Conservation (phyloP, 2,113 vertebrate genomes). For the Engraulis encrasicolus region DNA sequence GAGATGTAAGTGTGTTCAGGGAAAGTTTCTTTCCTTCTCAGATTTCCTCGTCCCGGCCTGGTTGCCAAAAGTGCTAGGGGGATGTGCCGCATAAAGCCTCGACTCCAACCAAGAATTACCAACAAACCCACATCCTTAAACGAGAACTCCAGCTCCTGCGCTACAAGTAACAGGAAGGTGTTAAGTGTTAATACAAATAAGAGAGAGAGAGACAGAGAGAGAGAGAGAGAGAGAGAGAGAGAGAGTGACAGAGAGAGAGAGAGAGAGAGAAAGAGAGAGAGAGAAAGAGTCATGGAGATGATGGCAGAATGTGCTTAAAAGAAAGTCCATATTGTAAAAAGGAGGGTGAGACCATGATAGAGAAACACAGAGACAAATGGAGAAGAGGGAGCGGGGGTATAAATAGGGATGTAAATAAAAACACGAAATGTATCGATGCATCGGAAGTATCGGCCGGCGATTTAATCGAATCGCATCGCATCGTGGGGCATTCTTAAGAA, state of each 20-base stretch:
- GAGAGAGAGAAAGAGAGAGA: neutral
- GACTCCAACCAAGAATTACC: neutral
- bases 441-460: no score
- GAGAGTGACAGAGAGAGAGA: neutral
- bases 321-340: neutral
- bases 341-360: no score
- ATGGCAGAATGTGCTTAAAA: neutral
- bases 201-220: neutral
- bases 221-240: neutral
- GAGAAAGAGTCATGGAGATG: neutral
- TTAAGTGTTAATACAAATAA: neutral
- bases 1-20: neutral
- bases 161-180: neutral
- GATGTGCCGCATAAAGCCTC: conserved; percentile 20
- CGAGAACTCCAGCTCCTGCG: neutral
- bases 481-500: no score
- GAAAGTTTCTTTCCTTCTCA: conserved; percentile 4
- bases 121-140: neutral
- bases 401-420: no score
- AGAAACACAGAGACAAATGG: no score
- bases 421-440: neutral
- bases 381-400: no score
- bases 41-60: conserved; percentile 18
- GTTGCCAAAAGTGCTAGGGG: conserved; percentile 5
- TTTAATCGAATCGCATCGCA: no score